Conservation (phyloP, 2,797 vertebrate genomes). For the Epinephelus awoara region DNA sequence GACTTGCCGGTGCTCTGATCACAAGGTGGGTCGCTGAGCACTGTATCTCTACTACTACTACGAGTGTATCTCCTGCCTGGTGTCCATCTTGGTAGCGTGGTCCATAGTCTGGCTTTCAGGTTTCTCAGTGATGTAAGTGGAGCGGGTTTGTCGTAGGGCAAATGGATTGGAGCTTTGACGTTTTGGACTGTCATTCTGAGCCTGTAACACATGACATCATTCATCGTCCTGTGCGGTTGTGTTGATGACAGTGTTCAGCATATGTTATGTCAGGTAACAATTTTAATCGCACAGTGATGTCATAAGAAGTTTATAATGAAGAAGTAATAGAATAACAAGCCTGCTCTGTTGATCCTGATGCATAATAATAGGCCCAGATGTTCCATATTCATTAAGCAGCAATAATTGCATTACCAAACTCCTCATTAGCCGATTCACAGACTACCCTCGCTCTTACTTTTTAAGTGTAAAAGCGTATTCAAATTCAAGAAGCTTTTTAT, state of each 20-base stretch:
- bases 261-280: conserved; percentile 27
- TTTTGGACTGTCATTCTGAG: not conserved
- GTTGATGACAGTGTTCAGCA: conserved; percentile 7
- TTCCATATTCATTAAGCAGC: conserved; percentile 64
- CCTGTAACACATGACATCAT: not conserved
- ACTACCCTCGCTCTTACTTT: conserved; percentile 47
- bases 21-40: no score
- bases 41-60: no score
- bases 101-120: no score
- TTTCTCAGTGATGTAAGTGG: no score
- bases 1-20: no score
- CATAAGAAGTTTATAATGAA: conserved; percentile 53
- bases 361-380: conserved; percentile 53
- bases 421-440: conserved; percentile 60
- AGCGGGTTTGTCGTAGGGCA: no score
- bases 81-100: no score
- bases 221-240: not conserved
- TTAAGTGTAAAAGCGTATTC: conserved; percentile 68
- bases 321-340: conserved; percentile 55
- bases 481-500: conserved; percentile 66
- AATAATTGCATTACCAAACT: conserved; percentile 71
- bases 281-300: conserved; percentile 43
- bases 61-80: no score
- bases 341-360: conserved; percentile 49
- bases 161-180: no score